Base-by-base conservation (phyloP, 2,113 vertebrate genomes). In the Hemiscyllium ocellatum region DNA sequence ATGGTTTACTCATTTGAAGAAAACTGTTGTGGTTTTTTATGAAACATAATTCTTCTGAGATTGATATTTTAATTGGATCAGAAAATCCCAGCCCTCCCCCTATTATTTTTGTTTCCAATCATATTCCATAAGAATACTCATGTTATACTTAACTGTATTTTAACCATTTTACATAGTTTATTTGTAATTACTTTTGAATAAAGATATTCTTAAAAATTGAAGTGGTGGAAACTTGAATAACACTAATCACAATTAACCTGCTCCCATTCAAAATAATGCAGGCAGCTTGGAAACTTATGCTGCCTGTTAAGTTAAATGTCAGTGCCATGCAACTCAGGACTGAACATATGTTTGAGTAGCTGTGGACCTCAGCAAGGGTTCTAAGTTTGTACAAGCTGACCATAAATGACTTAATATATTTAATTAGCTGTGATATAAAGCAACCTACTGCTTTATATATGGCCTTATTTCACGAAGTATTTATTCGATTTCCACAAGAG, bases 1-100 rank as follows among this genome's bases (percentile, higher is more conserved):
- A 98, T 97, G 98, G 98, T 98, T 99, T 98, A 97, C 97, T 98
- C 94, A 95, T 95, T 72, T 95, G 69, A 72, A 98, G 97, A 96
- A 97, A 97, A 97, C 96, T 94, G 13, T n/a, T 2, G n/a, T 93
- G 61, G 61, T 37, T 93, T 56, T 50, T 93, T 65, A 37, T 93
- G 61, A n/a, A 33, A 66, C 15, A 8, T 37, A 19, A 20, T 37
- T n/a, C n/a, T 65, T 91, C 56, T 91, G 20, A 65, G 7, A 66
- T 91, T 17, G 19, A 89, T 52, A 5, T 33, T 56, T 89, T 13
- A 61, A 91, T 91, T 65, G 65, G 13, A 61, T 7, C 33, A 37
- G 4, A 93, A 66, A n/a, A 42, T 93, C 61, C 24, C 37, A 83
- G 20, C 37, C 20, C 15, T 4, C 15, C 56, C 78, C 42, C 78